Percentiles rank a stretch among this genome's conserved stretches.
These are phyloP conservation scores for Pseudolycoriella hygida DNA, from an alignment of 2,888 invertebrate species.

Conservation along the genomic window DNA sequence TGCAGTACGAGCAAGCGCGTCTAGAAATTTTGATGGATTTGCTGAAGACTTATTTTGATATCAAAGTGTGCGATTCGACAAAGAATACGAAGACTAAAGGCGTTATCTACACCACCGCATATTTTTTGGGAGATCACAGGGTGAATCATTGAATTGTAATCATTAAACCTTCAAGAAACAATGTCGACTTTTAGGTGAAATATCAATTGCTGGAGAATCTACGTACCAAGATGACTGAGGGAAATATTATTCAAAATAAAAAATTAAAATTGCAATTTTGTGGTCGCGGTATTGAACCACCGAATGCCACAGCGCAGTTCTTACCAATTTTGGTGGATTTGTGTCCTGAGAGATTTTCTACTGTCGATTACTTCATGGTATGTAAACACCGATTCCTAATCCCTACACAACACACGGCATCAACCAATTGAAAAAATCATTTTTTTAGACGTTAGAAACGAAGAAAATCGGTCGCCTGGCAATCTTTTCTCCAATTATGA, in stretches of 20 bases:
- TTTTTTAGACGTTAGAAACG: constrained; percentile 49
- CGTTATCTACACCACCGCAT: constrained; percentile 29
- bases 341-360: constrained; percentile 72
- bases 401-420: background rate
- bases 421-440: constrained; percentile 3
- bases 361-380: constrained; percentile 50
- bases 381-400: no score
- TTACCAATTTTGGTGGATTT: constrained; percentile 60
- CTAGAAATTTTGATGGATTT: constrained; percentile 63
- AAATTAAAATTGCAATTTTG: constrained; percentile 50
- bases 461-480: constrained; percentile 60
- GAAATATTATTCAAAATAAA: constrained; percentile 36
- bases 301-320: constrained; percentile 35
- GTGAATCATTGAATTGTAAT: constrained; percentile 27
- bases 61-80: constrained; percentile 15
- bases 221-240: constrained; percentile 31
- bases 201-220: constrained; percentile 46
- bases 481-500: constrained; percentile 62
- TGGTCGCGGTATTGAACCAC: constrained; percentile 40
- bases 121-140: constrained; percentile 68
- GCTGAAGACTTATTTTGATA: constrained; percentile 44
- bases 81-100: constrained; percentile 34
- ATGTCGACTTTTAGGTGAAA: constrained; percentile 37
- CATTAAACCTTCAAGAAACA: background rate
- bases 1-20: constrained; percentile 48